Base-by-base conservation (phyloP, 2,113 vertebrate species). In the Candoia aspera region DNA sequence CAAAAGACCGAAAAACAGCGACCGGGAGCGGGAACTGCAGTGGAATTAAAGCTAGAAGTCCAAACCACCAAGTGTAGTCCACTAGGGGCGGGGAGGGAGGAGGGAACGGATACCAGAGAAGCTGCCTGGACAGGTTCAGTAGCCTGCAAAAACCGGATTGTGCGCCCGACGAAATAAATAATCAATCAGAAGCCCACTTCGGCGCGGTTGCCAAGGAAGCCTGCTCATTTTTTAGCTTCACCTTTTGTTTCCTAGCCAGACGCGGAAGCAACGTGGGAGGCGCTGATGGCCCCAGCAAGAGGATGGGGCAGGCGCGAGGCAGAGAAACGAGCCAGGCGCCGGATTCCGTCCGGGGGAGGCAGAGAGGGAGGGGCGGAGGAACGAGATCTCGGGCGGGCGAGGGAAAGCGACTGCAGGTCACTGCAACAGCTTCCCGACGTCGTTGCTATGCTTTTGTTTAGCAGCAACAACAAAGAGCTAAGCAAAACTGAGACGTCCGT, bases 361-460 rank as follows among this genome's bases (percentile, higher is more conserved):
- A 91, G 68, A 0, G 6, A 58, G 6, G 12, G 24, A 21, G 42
- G 33, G 53, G 46, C 9, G 26, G 13, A 60, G 90, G 90, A 94
- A 0, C 49, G 68, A 94, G 90, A 53, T 55, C 84, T 26, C 53
- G 13, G 91, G 84, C 49, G 46, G 84, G 26, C 42, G 46, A 24
- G 46, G 42, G 91, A 92, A 57, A 93, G 84, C 90, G 88, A 90
- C 90, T 68, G 93, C 90, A 9, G 73, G 73, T 79, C 73, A 3
- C 73, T 42, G 91, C 53, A 93, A 95, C 89, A 92, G 59, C 92
- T 89, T 90, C 91, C 91, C 73, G 88, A 94, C 54, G 89, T 92
- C 90, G 92, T 95, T 95, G 94, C 95, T 95, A 87, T 92, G 95
- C 93, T 96, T 95, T 95, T 96, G 94, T 96, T 96, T 88, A 93